phyloP scores from a whole-genome alignment of 1,140 invertebrate genomes.

The Tyrophagus putrescentiae region DNA sequence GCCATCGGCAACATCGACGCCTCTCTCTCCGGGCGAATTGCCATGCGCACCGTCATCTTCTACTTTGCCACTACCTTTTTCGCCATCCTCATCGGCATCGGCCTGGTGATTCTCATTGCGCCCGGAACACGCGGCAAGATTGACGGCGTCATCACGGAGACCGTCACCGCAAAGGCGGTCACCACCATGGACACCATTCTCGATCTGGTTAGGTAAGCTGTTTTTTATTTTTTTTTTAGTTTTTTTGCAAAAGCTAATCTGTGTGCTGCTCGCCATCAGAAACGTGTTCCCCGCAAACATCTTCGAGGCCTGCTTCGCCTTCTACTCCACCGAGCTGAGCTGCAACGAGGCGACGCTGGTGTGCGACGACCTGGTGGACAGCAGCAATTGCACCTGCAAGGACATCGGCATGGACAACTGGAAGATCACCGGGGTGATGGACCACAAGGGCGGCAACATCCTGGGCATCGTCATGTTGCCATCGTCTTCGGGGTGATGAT shows the following conservation, averaged over 20 bases:
- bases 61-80: slow-evolving; percentile 78
- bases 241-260: no score
- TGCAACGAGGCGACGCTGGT: no score
- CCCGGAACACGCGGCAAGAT: slow-evolving; percentile 41
- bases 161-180: slow-evolving; percentile 38
- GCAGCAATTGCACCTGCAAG: not conserved
- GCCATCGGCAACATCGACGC: slow-evolving; percentile 67
- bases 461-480: slow-evolving; percentile 58
- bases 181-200: slow-evolving; percentile 76
- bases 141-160: not conserved
- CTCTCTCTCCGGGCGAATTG: slow-evolving; percentile 48
- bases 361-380: no score
- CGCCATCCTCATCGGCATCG: slow-evolving; percentile 71
- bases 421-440: not conserved
- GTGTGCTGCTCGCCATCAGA: not conserved
- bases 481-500: slow-evolving; percentile 58
- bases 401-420: not conserved
- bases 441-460: slow-evolving; percentile 41
- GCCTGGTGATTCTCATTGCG: slow-evolving; percentile 63
- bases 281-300: slow-evolving; percentile 13
- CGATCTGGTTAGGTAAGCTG: slow-evolving; percentile 68
- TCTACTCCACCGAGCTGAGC: not conserved
- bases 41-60: slow-evolving; percentile 61
- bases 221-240: no score
- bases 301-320: slow-evolving; percentile 1